Conservation (phyloP, 2,888 invertebrate genomes). For the Macrosoma leucophasiata region DNA sequence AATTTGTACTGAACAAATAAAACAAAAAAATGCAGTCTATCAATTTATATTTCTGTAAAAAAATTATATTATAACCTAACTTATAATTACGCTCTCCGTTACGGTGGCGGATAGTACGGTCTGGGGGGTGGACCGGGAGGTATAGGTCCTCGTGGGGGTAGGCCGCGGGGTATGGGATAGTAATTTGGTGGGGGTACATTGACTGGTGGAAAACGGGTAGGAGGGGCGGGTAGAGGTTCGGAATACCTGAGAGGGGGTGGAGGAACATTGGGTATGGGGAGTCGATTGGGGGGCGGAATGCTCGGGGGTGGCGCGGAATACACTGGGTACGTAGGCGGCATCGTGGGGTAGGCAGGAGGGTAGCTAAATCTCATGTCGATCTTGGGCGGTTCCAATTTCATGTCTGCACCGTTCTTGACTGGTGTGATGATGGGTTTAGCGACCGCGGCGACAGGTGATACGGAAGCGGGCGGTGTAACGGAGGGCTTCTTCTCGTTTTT, state of each 20-base stretch:
- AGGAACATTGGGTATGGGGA: slow-evolving; percentile 34
- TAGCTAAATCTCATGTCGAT: slow-evolving; percentile 49
- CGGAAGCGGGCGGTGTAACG: slow-evolving; percentile 68
- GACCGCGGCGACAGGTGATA: slow-evolving; percentile 57
- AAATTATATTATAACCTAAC: slow-evolving; percentile 42
- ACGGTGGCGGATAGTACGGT: slow-evolving; percentile 41
- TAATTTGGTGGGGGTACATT: slow-evolving; percentile 61
- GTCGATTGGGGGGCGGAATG: slow-evolving; percentile 40
- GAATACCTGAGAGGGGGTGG: slow-evolving; percentile 48
- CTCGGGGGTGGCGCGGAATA: slow-evolving; percentile 56
- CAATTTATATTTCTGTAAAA: slow-evolving; percentile 57
- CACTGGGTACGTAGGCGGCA: slow-evolving; percentile 60
- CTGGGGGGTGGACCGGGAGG: slow-evolving; percentile 36
- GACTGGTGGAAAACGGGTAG: slow-evolving; percentile 46
- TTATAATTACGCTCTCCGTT: slow-evolving; percentile 32
- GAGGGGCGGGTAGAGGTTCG: slow-evolving; percentile 58
- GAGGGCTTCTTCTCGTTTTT: slow-evolving; percentile 74
- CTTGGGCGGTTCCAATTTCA: slow-evolving; percentile 49
- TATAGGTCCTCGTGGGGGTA: slow-evolving; percentile 37
- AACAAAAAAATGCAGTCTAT: slow-evolving; percentile 6
- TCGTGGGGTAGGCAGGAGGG: slow-evolving; percentile 47
- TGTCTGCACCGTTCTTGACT: slow-evolving; percentile 57
- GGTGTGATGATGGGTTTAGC: slow-evolving; percentile 41
- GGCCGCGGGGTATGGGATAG: slow-evolving; percentile 43
- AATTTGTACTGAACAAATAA: too few relatives aligned